These are phyloP conservation scores for Tachina fera DNA, from an alignment of 2,888 invertebrate species.

Conservation along the genomic window DNA sequence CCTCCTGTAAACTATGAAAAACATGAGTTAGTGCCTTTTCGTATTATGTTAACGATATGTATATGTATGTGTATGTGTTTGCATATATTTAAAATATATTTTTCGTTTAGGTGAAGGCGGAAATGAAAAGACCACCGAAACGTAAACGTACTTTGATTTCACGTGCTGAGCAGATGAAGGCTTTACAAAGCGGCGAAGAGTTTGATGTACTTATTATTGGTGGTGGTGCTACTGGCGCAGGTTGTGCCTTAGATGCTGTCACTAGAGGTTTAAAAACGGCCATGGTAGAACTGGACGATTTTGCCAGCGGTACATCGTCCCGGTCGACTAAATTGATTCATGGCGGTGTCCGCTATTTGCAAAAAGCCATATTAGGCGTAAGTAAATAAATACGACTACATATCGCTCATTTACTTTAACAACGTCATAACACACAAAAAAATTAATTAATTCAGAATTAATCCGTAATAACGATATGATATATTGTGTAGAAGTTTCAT, in stretches of 20 bases:
- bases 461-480: no score
- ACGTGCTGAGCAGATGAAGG: slow-evolving; percentile 90
- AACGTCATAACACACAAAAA: no score
- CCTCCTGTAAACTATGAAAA: no score
- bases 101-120: slow-evolving; percentile 78
- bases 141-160: slow-evolving; percentile 90
- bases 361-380: slow-evolving; percentile 95
- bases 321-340: slow-evolving; percentile 99
- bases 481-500: no score
- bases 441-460: no score
- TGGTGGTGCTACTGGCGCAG: slow-evolving; percentile 98
- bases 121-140: slow-evolving; percentile 80
- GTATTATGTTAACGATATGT: no score
- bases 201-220: slow-evolving; percentile 98
- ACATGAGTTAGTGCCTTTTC: no score
- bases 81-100: not conserved
- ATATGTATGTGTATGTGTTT: not conserved
- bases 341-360: slow-evolving; percentile 98
- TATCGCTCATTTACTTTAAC: no score
- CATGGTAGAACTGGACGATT: slow-evolving; percentile 97
- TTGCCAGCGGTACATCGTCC: slow-evolving; percentile 97
- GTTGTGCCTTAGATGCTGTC: slow-evolving; percentile 96
- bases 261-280: slow-evolving; percentile 98
- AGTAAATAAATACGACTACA: slow-evolving; percentile 67
- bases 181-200: slow-evolving; percentile 89